Evolutionary conservation across 2,888 invertebrate species (phyloP).

Genomic region (Pteria penguin): DNA sequence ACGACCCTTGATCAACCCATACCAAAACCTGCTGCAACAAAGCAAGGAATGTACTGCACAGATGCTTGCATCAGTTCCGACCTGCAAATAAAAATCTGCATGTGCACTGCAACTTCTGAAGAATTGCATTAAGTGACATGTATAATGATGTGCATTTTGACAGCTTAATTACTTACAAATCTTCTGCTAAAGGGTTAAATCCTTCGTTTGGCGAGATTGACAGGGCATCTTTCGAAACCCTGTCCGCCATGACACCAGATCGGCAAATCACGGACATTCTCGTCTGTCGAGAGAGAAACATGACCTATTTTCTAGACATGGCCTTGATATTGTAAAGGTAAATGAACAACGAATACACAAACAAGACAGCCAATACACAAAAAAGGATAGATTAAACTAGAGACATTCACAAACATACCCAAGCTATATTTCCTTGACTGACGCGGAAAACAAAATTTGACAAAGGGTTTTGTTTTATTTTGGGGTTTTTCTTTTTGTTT

Average conservation of each 20-base stretch:
- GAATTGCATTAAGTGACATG: neutral
- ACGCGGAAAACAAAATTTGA: too few relatives aligned
- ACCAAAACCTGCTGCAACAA: too few relatives aligned
- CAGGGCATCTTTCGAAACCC: conserved; percentile 45
- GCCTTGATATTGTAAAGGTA: too few relatives aligned
- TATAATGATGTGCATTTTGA: neutral
- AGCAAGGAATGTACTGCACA: neutral
- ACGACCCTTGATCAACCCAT: too few relatives aligned
- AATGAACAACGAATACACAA: too few relatives aligned
- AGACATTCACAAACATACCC: too few relatives aligned
- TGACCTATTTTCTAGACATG: neutral
- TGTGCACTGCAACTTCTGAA: neutral
- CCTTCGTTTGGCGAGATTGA: conserved; percentile 64
- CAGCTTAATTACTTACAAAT: conserved; percentile 53
- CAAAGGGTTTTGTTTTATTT: too few relatives aligned
- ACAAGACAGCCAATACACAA: too few relatives aligned
- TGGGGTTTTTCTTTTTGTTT: too few relatives aligned
- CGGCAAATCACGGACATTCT: conserved; percentile 36
- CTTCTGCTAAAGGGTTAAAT: conserved; percentile 67
- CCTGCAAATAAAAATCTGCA: neutral
- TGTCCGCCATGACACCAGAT: conserved; percentile 65
- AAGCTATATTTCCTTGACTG: too few relatives aligned
- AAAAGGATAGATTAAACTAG: too few relatives aligned
- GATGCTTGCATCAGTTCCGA: neutral
- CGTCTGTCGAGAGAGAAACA: conserved; percentile 27